Conservation (phyloP, 2,797 vertebrate genomes). For the Eurystomus glaucurus region DNA sequence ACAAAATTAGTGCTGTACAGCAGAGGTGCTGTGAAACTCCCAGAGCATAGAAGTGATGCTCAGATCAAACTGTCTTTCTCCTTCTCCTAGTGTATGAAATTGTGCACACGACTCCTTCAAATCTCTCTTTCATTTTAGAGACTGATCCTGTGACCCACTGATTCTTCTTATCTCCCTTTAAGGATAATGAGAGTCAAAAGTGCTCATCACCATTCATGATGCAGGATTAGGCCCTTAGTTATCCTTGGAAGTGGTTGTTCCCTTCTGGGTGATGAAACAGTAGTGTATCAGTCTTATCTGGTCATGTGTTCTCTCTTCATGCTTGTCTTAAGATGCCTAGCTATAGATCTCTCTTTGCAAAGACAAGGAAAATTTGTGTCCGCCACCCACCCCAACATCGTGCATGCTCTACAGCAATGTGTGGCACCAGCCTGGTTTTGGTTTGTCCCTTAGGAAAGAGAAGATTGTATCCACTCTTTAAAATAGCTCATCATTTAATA, state of each 20-base stretch:
- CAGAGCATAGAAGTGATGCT: conserved; percentile 37
- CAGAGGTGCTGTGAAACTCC: conserved; percentile 67
- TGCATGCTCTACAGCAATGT: rapidly evolving
- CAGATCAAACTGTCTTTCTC: conserved; percentile 50
- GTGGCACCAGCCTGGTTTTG: neutral
- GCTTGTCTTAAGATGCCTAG: neutral
- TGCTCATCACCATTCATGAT: conserved; percentile 13
- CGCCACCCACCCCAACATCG: no score
- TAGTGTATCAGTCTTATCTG: neutral
- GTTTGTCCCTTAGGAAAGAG: conserved; percentile 72
- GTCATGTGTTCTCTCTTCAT: neutral
- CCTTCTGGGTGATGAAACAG: neutral
- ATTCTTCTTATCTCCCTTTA: conserved; percentile 48
- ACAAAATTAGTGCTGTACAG: conserved; percentile 39
- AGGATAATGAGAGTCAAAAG: conserved; percentile 48
- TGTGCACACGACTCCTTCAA: neutral
- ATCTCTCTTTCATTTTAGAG: conserved; percentile 51
- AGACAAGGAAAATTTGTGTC: neutral
- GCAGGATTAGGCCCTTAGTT: conserved; percentile 50
- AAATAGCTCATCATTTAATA: conserved; percentile 63
- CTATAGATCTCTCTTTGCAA: neutral
- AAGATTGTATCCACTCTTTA: conserved; percentile 21
- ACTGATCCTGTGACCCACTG: conserved; percentile 49
- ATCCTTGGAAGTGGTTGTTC: conserved; percentile 23
- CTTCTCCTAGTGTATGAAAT: conserved; percentile 40